Evolutionary conservation across 1,140 invertebrate genomes (phyloP).

Genomic region (Drosophila chauvacae): DNA sequence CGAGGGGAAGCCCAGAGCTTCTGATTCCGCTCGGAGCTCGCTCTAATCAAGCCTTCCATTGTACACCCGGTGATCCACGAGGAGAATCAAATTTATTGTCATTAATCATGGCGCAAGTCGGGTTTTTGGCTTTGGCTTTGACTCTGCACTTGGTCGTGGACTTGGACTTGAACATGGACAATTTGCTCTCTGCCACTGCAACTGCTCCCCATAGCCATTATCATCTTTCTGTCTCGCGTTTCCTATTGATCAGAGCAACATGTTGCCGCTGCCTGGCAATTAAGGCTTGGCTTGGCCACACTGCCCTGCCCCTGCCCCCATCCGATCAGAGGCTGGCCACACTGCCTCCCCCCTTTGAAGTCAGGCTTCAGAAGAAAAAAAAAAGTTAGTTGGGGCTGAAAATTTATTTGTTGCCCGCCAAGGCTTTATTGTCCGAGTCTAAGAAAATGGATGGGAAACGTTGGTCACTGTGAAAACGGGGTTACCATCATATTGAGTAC

Average conservation of each 20-base stretch:
- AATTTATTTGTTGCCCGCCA: slow-evolving; percentile 73
- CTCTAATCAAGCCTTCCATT: slow-evolving; percentile 72
- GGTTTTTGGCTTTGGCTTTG: slow-evolving; percentile 68
- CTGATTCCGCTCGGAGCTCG: slow-evolving; percentile 32
- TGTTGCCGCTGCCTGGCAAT: slow-evolving; percentile 80
- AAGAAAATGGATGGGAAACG: slow-evolving; percentile 22
- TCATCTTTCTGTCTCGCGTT: slow-evolving; percentile 52
- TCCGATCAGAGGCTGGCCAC: background rate
- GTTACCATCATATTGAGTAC: slow-evolving; percentile 7
- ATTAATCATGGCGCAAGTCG: slow-evolving; percentile 70
- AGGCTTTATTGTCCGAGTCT: slow-evolving; percentile 62
- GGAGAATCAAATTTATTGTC: slow-evolving; percentile 79
- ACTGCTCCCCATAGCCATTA: slow-evolving; percentile 50
- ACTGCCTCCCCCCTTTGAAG: slow-evolving; percentile 3
- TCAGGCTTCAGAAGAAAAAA: slow-evolving; percentile 7
- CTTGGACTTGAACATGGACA: slow-evolving; percentile 37
- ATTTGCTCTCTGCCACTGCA: slow-evolving; percentile 37
- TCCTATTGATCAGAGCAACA: slow-evolving; percentile 80
- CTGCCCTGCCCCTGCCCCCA: background rate
- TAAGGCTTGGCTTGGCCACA: slow-evolving; percentile 71
- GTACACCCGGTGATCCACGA: slow-evolving; percentile 46
- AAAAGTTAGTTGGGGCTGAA: slow-evolving; percentile 40
- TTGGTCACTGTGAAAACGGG: slow-evolving; percentile 16
- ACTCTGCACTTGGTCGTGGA: slow-evolving; percentile 50
- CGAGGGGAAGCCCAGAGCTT: slow-evolving; percentile 47